These are phyloP conservation scores for Ectobius pallidus DNA, from an alignment of 2,888 invertebrate species.

Conservation along the genomic window DNA sequence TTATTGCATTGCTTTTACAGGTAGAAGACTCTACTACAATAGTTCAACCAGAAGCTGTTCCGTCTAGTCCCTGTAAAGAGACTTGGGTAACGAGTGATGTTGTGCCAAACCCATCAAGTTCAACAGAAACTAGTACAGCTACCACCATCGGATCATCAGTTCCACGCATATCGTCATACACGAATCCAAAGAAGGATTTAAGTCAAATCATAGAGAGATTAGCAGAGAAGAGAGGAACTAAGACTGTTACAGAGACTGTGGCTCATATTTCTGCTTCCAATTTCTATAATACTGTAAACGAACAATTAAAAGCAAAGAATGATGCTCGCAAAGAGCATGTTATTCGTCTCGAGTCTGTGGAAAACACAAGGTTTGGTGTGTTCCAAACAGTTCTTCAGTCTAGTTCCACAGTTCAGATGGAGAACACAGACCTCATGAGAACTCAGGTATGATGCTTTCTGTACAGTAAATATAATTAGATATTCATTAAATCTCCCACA, in stretches of 20 bases:
- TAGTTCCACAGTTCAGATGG: slow-evolving; percentile 52
- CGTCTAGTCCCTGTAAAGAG: slow-evolving; percentile 1
- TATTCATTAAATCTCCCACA: slow-evolving; percentile 27
- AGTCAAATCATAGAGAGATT: slow-evolving; percentile 41
- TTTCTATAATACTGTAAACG: slow-evolving; percentile 21
- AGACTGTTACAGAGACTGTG: background rate
- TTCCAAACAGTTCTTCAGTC: slow-evolving; percentile 64
- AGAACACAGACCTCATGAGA: slow-evolving; percentile 59
- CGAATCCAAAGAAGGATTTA: slow-evolving; percentile 37
- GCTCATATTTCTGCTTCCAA: slow-evolving; percentile 12
- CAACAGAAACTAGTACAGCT: background rate
- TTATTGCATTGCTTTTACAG: background rate
- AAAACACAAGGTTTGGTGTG: slow-evolving; percentile 65
- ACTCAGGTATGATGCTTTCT: slow-evolving; percentile 59
- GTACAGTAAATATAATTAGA: too few species aligned
- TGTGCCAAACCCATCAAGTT: background rate
- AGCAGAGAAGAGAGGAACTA: slow-evolving; percentile 33
- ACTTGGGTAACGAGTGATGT: slow-evolving; percentile 31
- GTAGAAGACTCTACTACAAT: slow-evolving; percentile 20
- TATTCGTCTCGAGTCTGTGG: slow-evolving; percentile 60
- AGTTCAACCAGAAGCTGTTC: slow-evolving; percentile 24
- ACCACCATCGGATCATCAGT: background rate
- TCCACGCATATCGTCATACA: background rate
- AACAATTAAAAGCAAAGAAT: background rate
- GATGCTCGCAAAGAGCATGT: slow-evolving; percentile 22